Percentiles rank a stretch among this genome's conserved stretches.
phyloP scores from a whole-genome alignment of 2,113 vertebrate genomes.

The Cinclus mexicanus region DNA sequence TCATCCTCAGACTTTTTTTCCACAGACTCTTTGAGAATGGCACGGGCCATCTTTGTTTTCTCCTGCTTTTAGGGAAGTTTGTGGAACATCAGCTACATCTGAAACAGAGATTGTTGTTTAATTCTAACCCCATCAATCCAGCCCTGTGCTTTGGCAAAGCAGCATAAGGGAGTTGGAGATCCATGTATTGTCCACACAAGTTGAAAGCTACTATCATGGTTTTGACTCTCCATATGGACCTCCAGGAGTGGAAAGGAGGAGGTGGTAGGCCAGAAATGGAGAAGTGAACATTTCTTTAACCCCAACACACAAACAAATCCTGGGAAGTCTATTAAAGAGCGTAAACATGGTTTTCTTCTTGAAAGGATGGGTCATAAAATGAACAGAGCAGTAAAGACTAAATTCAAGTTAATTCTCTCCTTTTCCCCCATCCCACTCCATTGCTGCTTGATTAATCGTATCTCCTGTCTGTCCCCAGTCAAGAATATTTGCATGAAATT shows the following conservation, averaged over 20 bases:
- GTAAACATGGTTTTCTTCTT: neutral
- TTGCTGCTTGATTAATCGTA: neutral
- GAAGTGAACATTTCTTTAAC: neutral
- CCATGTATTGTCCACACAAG: accelerated
- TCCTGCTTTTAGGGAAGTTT: neutral
- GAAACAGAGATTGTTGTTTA: neutral
- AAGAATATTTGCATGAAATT: neutral
- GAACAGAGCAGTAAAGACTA: neutral
- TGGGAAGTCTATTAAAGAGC: neutral
- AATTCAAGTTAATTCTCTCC: neutral
- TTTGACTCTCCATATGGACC: neutral
- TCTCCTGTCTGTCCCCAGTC: neutral
- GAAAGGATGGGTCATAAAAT: neutral
- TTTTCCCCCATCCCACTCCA: neutral
- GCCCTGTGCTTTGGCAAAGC: neutral
- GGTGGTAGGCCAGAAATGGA: neutral
- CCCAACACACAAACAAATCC: neutral
- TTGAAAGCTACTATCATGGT: neutral
- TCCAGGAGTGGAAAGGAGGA: neutral
- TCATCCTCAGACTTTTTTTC: neutral
- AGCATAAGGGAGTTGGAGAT: neutral
- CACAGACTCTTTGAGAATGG: neutral
- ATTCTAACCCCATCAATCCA: neutral
- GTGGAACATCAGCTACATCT: neutral
- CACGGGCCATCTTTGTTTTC: neutral